Conservation (phyloP, 2,797 vertebrate genomes). For the Parambassis ranga region DNA sequence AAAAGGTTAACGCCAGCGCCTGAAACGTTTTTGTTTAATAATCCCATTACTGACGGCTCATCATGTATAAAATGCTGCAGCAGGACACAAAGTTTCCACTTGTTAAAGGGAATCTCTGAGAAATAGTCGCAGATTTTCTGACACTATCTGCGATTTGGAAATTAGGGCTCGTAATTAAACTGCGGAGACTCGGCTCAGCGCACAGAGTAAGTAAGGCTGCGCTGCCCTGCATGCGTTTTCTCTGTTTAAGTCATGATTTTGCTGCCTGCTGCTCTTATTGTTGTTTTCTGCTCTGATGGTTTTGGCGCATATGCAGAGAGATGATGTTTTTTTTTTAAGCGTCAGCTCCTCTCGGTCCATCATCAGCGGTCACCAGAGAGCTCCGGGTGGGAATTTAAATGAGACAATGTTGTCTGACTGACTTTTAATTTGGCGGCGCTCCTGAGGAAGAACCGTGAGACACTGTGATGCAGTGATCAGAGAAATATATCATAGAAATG, state of each 20-base stretch:
- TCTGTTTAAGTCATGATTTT: slow-evolving; percentile 45
- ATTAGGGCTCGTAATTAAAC: slow-evolving; percentile 71
- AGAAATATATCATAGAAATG: neutral
- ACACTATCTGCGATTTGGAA: slow-evolving; percentile 79
- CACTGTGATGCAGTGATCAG: neutral
- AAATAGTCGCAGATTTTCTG: slow-evolving; percentile 88
- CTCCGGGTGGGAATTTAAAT: slow-evolving; percentile 69
- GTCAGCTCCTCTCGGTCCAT: slow-evolving; percentile 70
- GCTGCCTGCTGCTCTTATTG: slow-evolving; percentile 16
- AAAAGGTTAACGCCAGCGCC: slow-evolving; percentile 99
- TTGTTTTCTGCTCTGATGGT: slow-evolving; percentile 1
- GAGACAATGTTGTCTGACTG: slow-evolving; percentile 47
- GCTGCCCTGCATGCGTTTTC: slow-evolving; percentile 58
- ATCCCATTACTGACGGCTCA: slow-evolving; percentile 99
- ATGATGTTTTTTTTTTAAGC: slow-evolving; percentile 39
- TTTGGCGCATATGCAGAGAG: slow-evolving; percentile 1
- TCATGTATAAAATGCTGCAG: slow-evolving; percentile 99
- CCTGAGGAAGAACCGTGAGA: neutral
- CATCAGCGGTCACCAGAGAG: slow-evolving; percentile 67
- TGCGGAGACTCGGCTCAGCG: slow-evolving; percentile 61
- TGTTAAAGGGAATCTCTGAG: slow-evolving; percentile 89
- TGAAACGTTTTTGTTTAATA: slow-evolving; percentile 99
- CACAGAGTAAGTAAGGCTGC: slow-evolving; percentile 79
- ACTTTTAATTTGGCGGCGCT: slow-evolving; percentile 52
- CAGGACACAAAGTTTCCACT: slow-evolving; percentile 99